Conservation (phyloP, 2,888 invertebrate species). For the Aporophyla nigra region DNA sequence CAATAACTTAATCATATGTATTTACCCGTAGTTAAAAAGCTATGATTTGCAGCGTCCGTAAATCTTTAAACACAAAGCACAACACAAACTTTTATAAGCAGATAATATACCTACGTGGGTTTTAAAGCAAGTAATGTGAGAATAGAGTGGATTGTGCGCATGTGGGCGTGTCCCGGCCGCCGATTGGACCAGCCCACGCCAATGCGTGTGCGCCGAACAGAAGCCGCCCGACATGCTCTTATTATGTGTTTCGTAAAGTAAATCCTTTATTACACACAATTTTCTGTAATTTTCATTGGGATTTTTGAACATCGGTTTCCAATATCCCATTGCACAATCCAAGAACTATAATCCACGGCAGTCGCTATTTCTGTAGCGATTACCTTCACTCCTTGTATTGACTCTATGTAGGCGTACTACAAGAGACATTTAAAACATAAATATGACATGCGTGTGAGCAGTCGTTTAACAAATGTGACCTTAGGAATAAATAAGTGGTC, state of each 20-base stretch:
- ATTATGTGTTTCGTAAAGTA: slow-evolving; percentile 67
- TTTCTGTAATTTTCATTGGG: slow-evolving; percentile 39
- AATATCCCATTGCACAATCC: slow-evolving; percentile 29
- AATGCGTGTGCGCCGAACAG: slow-evolving; percentile 89
- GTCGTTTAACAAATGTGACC: slow-evolving; percentile 74
- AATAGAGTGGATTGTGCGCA: slow-evolving; percentile 66
- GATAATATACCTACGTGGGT: slow-evolving; percentile 21
- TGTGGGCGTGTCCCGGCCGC: slow-evolving; percentile 84
- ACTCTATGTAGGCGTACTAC: slow-evolving; percentile 5
- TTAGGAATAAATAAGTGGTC: slow-evolving; percentile 76
- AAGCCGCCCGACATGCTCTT: slow-evolving; percentile 74
- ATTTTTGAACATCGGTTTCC: slow-evolving; percentile 23
- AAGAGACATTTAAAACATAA: slow-evolving; percentile 55
- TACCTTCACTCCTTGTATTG: slow-evolving; percentile 16
- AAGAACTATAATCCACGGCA: slow-evolving; percentile 28
- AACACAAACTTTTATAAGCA: slow-evolving; percentile 30
- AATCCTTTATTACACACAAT: slow-evolving; percentile 52
- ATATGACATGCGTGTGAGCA: slow-evolving; percentile 55
- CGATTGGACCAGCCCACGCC: slow-evolving; percentile 87
- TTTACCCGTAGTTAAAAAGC: background rate
- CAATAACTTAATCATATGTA: background rate
- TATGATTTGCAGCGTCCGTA: background rate
- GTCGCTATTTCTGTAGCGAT: slow-evolving; percentile 12
- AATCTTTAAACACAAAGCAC: slow-evolving; percentile 16
- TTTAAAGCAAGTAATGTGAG: slow-evolving; percentile 54